These are phyloP conservation scores for Dasyornis broadbenti DNA, from an alignment of 2,113 vertebrate species.

Conservation along the genomic window DNA sequence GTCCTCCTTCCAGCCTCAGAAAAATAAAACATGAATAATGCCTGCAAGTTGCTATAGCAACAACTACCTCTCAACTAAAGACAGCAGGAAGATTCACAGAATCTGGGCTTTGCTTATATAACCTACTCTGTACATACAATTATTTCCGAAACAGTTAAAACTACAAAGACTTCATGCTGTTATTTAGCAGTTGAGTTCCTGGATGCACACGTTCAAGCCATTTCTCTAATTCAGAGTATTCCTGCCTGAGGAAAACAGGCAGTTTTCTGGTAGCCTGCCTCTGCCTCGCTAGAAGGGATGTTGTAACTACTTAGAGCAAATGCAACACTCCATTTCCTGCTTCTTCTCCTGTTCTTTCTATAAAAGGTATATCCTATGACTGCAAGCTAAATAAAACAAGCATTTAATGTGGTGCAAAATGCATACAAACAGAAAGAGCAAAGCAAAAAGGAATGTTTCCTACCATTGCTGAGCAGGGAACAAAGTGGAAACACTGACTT, in stretches of 20 bases:
- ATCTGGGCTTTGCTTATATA: background rate
- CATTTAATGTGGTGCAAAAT: background rate
- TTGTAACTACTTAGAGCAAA: background rate
- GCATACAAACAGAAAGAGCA: background rate
- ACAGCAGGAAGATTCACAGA: background rate
- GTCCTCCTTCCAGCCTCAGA: background rate
- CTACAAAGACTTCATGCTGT: background rate
- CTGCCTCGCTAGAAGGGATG: background rate
- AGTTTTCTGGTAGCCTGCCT: constrained; percentile 19
- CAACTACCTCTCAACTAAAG: background rate
- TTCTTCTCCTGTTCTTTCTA: background rate
- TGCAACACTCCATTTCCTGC: background rate
- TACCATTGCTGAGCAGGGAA: background rate
- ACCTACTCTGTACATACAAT: background rate
- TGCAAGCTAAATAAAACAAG: background rate
- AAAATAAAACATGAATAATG: background rate
- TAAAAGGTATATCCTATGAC: background rate
- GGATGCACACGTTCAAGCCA: background rate
- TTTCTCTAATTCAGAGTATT: background rate
- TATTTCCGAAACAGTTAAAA: background rate
- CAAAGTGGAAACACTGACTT: background rate
- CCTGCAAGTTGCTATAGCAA: constrained; percentile 2
- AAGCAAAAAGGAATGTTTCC: background rate
- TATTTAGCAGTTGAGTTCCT: background rate
- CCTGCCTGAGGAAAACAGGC: background rate